Conservation (phyloP, 2,797 vertebrate genomes). For the Urosaurus nigricauda region DNA sequence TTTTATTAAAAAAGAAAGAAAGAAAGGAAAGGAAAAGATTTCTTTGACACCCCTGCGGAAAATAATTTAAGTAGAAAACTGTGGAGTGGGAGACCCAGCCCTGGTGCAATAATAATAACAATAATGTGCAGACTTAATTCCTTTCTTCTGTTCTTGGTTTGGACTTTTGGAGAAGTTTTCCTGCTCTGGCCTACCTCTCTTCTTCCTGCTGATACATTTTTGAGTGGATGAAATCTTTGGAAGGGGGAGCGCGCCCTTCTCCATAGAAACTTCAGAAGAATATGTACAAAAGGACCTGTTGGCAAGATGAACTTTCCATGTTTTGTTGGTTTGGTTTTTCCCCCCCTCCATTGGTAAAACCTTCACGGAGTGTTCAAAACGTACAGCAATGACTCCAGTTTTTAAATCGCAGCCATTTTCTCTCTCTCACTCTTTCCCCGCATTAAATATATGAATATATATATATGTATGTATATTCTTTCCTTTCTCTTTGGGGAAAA, state of each 20-base stretch:
- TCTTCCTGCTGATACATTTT: conserved; percentile 58
- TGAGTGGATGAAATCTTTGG: conserved; percentile 44
- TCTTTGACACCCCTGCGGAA: conserved; percentile 42
- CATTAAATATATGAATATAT: no score
- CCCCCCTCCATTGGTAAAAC: conserved; percentile 1
- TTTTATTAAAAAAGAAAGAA: background rate
- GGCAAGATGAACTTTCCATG: conserved; percentile 34
- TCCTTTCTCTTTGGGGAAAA: conserved; percentile 53
- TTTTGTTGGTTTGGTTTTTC: background rate
- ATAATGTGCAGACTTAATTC: conserved; percentile 67
- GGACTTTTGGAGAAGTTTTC: conserved; percentile 52
- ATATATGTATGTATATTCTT: no score
- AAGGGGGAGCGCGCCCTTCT: conserved; percentile 35
- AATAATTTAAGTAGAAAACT: conserved; percentile 47
- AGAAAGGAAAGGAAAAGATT: background rate
- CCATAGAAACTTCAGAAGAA: conserved; percentile 50
- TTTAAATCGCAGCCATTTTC: conserved; percentile 61
- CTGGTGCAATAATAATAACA: conserved; percentile 68
- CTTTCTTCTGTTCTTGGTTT: conserved; percentile 53
- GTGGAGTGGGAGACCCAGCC: conserved; percentile 58
- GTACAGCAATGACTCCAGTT: conserved; percentile 53
- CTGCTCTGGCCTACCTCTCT: conserved; percentile 72
- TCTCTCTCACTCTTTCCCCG: background rate
- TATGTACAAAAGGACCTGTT: conserved; percentile 43
- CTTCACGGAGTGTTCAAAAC: conserved; percentile 63